Evolutionary conservation across 2,113 vertebrate species (phyloP).

Genomic region (Varanus salvator): DNA sequence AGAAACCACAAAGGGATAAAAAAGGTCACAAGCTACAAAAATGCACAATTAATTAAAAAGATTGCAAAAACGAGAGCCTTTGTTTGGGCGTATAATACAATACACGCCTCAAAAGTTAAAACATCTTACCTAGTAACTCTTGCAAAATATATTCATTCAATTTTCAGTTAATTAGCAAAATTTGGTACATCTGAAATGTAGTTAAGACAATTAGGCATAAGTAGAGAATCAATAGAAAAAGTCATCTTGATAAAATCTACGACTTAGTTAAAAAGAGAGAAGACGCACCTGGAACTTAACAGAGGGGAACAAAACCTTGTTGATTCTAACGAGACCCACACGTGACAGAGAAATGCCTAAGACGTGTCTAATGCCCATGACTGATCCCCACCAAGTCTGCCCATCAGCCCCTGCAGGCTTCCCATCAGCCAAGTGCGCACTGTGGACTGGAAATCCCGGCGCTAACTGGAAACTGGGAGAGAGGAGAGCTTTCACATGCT

Average conservation of each 20-base stretch:
- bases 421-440: no score
- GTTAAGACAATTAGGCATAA: slow-evolving; percentile 22
- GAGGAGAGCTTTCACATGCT: neutral
- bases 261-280: neutral
- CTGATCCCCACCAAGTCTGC: neutral
- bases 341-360: neutral
- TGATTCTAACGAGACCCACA: neutral
- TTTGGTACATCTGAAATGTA: slow-evolving; percentile 63
- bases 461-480: neutral
- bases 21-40: slow-evolving; percentile 44
- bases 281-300: neutral
- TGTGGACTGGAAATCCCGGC: no score
- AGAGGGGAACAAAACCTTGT: neutral
- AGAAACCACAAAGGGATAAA: slow-evolving; percentile 51
- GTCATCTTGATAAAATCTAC: neutral
- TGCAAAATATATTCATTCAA: slow-evolving; percentile 34
- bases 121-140: slow-evolving; percentile 11
- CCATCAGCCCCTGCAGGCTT: neutral
- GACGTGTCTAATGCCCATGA: neutral
- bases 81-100: slow-evolving; percentile 56
- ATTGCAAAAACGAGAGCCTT: slow-evolving; percentile 41
- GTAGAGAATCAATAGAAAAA: neutral
- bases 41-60: slow-evolving; percentile 57
- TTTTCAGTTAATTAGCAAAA: slow-evolving; percentile 56
- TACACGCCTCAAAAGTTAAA: slow-evolving; percentile 33